phyloP scores from a whole-genome alignment of 1,140 invertebrate species.

The Carposina sasakii region DNA sequence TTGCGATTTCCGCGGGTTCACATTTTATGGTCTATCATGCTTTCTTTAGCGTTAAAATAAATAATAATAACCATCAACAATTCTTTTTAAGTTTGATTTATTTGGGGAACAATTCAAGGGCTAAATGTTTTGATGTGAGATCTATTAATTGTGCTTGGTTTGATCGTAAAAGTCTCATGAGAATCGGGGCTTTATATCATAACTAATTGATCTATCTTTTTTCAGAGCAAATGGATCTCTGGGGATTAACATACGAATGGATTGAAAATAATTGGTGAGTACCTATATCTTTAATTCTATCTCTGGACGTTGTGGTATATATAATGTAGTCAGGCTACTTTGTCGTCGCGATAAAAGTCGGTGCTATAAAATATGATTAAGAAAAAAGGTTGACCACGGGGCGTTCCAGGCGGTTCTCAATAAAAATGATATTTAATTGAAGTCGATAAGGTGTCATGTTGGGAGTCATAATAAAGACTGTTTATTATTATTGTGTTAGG shows the following conservation, averaged over 20 bases:
- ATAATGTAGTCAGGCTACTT: too few species aligned
- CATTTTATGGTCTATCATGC: constrained; percentile 61
- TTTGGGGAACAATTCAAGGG: constrained; percentile 40
- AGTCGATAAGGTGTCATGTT: constrained; percentile 58
- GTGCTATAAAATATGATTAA: too few species aligned
- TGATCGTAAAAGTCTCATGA: constrained; percentile 29
- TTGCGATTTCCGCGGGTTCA: constrained; percentile 51
- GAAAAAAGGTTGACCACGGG: constrained; percentile 58
- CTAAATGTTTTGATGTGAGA: constrained; percentile 31
- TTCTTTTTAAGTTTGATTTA: constrained; percentile 50
- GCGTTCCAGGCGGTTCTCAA: constrained; percentile 56
- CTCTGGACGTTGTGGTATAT: too few species aligned
- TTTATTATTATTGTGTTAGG: constrained; percentile 67
- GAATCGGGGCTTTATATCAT: constrained; percentile 4
- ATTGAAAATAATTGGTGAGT: constrained; percentile 31
- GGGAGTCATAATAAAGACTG: constrained; percentile 61
- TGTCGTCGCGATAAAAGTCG: too few species aligned
- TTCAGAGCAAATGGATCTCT: constrained; percentile 38
- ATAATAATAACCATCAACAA: constrained; percentile 61
- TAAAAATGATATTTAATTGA: constrained; percentile 72
- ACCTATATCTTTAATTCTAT: constrained; percentile 6
- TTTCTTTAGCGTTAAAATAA: constrained; percentile 60
- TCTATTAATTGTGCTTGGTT: constrained; percentile 31
- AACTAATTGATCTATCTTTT: constrained; percentile 19
- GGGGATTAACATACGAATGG: constrained; percentile 21